Evolutionary conservation across 2,113 vertebrate species (phyloP), one percentile per base, ranked within the genome.

Genomic region (Benitochromis conjunctus): DNA sequence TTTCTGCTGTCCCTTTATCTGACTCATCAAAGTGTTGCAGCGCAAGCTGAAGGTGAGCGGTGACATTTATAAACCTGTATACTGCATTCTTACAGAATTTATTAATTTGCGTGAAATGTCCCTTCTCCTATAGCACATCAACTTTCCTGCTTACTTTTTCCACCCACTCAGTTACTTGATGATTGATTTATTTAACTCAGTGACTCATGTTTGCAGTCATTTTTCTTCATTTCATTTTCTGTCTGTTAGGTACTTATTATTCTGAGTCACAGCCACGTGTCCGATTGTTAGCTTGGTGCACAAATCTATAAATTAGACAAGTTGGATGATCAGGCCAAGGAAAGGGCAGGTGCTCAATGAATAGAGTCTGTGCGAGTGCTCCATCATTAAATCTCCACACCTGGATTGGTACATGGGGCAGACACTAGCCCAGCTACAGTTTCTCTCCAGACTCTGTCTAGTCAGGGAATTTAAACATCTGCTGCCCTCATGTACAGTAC

Each of bases 21-120:
- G 58, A 90, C 82, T 38, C 88, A 87, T 89, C 92, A 90, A 81
- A 88, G 84, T n/a, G 88, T 91, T 81, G 46, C 91, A 58, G 95
- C 92, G 29, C 94, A 96, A 89, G 89, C 92, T 87, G 96, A 96
- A 95, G 96, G 96, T 96, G 93, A 58, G 29, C 2, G 29, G 36
- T 85, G 43, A 57, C 38, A 9, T 36, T 69, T 29, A 29, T 51
- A 21, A 46, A 48, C 62, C 14, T 79, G 54, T 6, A 26, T 8
- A n/a, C 3, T 6, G 8, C 34, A 46, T 36, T 58, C 53, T 60
- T 12, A 41, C 24, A 38, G 11, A 64, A 31, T 31, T 56, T 5
- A 46, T 57, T 38, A 9, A 48, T 80, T 66, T 34, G 34, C 5
- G 2, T 54, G 26, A 26, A 13, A 66, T 71, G 0, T 13, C 26